These are phyloP conservation scores for Leptinotarsa juncta DNA, from an alignment of 2,888 invertebrate genomes.

Conservation along the genomic window DNA sequence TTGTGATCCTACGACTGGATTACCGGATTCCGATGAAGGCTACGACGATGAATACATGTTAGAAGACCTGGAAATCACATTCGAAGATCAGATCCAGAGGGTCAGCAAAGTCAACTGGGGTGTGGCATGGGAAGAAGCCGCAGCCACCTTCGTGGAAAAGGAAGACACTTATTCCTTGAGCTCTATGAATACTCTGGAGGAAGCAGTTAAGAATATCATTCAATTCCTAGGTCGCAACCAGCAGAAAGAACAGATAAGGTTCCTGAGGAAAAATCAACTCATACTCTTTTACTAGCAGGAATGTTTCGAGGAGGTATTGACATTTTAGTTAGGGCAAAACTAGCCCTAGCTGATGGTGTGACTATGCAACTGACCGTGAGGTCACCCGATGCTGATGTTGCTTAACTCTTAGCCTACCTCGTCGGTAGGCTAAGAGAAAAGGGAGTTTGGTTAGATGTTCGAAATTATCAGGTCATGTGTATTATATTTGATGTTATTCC, in stretches of 20 bases:
- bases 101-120: constrained; percentile 80
- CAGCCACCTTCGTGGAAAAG: constrained; percentile 73
- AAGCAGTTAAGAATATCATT: constrained; percentile 86
- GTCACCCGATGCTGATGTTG: constrained; percentile 86
- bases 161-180: constrained; percentile 94
- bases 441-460: background rate
- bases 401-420: constrained; percentile 91
- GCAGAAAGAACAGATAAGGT: constrained; percentile 88
- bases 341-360: constrained; percentile 85
- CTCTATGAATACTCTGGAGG: constrained; percentile 81
- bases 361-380: constrained; percentile 94
- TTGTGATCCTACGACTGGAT: constrained; percentile 94
- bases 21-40: constrained; percentile 93
- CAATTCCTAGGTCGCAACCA: constrained; percentile 84
- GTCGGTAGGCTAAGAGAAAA: constrained; percentile 77
- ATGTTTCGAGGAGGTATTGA: constrained; percentile 92
- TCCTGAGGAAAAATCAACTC: constrained; percentile 83
- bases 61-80: constrained; percentile 89
- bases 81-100: constrained; percentile 88
- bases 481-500: constrained; percentile 28
- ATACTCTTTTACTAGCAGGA: constrained; percentile 85
- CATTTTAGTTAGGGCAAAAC: constrained; percentile 86
- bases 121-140: constrained; percentile 78
- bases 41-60: constrained; percentile 96
- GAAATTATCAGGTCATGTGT: constrained; percentile 17